phyloP scores from a whole-genome alignment of 2,888 invertebrate genomes.

The Spodoptera littoralis region DNA sequence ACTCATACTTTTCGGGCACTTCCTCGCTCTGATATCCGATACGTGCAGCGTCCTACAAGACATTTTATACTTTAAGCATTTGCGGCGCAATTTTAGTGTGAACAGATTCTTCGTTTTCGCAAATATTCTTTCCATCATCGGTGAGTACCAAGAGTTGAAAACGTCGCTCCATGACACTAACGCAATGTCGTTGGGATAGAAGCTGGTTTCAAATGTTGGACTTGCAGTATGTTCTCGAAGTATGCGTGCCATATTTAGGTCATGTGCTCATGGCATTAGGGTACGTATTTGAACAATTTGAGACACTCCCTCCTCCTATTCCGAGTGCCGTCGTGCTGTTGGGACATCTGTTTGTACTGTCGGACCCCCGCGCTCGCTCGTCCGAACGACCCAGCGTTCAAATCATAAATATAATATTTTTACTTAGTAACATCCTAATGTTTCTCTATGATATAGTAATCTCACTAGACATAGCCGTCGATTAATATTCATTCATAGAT shows the following conservation, averaged over 20 bases:
- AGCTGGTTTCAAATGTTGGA: conserved; percentile 61
- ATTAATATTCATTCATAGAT: conserved; percentile 36
- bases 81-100: conserved; percentile 47
- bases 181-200: conserved; percentile 6
- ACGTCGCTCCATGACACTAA: conserved; percentile 29
- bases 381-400: conserved; percentile 65
- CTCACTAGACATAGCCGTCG: conserved; percentile 38
- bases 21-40: conserved; percentile 59
- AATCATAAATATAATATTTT: conserved; percentile 71
- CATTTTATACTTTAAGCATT: conserved; percentile 46
- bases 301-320: conserved; percentile 68
- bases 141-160: conserved; percentile 65
- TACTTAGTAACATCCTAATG: conserved; percentile 71
- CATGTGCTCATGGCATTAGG: conserved; percentile 78
- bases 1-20: conserved; percentile 62
- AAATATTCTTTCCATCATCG: conserved; percentile 65
- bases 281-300: conserved; percentile 77
- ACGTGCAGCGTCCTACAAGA: conserved; percentile 52
- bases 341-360: conserved; percentile 75
- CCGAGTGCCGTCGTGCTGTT: conserved; percentile 78
- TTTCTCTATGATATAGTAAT: conserved; percentile 74
- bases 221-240: conserved; percentile 52
- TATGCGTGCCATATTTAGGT: conserved; percentile 74
- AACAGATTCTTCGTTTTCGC: conserved; percentile 64
- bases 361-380: conserved; percentile 69